phyloP scores from a whole-genome alignment of 2,113 vertebrate species.

The Dromiciops gliroides region DNA sequence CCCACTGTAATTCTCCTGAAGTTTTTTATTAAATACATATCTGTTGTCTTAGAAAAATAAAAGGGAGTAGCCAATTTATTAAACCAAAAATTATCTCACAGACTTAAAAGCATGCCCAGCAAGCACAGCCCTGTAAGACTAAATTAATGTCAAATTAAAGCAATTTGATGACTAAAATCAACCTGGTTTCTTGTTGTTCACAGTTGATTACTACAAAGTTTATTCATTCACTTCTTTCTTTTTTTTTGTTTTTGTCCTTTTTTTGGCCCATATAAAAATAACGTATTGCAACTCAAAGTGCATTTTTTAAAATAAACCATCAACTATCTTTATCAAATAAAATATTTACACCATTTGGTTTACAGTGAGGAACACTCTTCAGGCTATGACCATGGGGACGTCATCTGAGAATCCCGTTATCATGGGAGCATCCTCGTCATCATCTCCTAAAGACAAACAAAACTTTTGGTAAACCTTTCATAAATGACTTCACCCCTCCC shows the following conservation, averaged over 20 bases:
- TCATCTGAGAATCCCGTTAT: slow-evolving; percentile 99
- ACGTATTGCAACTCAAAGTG: slow-evolving; percentile 92
- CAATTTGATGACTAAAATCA: slow-evolving; percentile 80
- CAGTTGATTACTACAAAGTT: slow-evolving; percentile 86
- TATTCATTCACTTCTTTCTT: slow-evolving; percentile 68
- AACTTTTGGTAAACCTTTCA: slow-evolving; percentile 11
- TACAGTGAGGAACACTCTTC: slow-evolving; percentile 83
- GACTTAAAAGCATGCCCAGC: slow-evolving; percentile 86
- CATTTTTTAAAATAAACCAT: slow-evolving; percentile 90
- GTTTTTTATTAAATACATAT: slow-evolving; percentile 84
- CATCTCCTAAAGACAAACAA: slow-evolving; percentile 89
- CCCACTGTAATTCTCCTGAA: slow-evolving; percentile 72
- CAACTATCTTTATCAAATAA: slow-evolving; percentile 88
- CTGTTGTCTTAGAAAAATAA: slow-evolving; percentile 85
- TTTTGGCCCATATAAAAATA: slow-evolving; percentile 91
- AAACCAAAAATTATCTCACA: slow-evolving; percentile 82
- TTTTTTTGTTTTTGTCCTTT: slow-evolving; percentile 73
- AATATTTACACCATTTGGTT: slow-evolving; percentile 90
- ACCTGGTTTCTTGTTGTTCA: slow-evolving; percentile 84
- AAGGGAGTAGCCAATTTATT: slow-evolving; percentile 80
- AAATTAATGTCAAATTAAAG: slow-evolving; percentile 80
- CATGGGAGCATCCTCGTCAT: slow-evolving; percentile 97
- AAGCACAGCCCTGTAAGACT: slow-evolving; percentile 85
- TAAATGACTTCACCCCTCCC: rapidly evolving
- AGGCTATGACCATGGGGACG: slow-evolving; percentile 99